Evolutionary conservation across 1,140 invertebrate genomes (phyloP).

Genomic region (Pogonus chalceus): DNA sequence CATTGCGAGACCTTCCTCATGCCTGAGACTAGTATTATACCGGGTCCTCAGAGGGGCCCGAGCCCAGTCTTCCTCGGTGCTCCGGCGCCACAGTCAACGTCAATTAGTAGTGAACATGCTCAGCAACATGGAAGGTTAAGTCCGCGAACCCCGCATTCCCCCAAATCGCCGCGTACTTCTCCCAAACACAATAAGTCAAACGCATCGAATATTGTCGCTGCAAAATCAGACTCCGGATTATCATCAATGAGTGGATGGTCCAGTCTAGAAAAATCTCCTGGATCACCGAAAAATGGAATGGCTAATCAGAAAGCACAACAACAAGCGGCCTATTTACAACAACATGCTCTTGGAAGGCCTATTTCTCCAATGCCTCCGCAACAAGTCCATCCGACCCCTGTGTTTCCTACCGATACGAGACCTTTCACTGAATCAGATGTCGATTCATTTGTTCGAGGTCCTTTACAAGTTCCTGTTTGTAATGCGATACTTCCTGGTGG

Average conservation of each 20-base stretch:
- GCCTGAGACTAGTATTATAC: constrained; percentile 30
- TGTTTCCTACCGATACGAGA: constrained; percentile 12
- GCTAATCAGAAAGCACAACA: constrained; percentile 15
- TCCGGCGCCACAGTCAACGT: constrained; percentile 22
- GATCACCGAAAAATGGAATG: constrained; percentile 47
- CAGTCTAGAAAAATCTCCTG: constrained; percentile 71
- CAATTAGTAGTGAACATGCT: constrained; percentile 29
- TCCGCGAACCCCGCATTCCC: constrained; percentile 53
- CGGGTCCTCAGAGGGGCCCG: constrained; percentile 31
- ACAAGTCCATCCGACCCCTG: constrained; percentile 10
- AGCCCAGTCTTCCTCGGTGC: constrained; percentile 37
- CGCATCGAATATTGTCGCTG: constrained; percentile 49
- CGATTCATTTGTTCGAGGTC: constrained; percentile 33
- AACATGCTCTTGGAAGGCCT: constrained; percentile 12
- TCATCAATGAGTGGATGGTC: constrained; percentile 80
- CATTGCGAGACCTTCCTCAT: constrained; percentile 40
- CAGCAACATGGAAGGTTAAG: constrained; percentile 46
- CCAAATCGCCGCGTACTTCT: constrained; percentile 62
- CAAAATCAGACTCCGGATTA: constrained; percentile 72
- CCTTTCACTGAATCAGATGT: constrained; percentile 23
- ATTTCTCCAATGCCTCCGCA: constrained; percentile 8
- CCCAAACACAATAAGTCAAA: constrained; percentile 60
- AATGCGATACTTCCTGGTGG: constrained; percentile 32
- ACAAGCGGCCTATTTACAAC: constrained; percentile 11
- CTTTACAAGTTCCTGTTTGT: constrained; percentile 24